Base-by-base conservation (phyloP, 1,140 invertebrate genomes). In the Scaptomyza pallida region DNA sequence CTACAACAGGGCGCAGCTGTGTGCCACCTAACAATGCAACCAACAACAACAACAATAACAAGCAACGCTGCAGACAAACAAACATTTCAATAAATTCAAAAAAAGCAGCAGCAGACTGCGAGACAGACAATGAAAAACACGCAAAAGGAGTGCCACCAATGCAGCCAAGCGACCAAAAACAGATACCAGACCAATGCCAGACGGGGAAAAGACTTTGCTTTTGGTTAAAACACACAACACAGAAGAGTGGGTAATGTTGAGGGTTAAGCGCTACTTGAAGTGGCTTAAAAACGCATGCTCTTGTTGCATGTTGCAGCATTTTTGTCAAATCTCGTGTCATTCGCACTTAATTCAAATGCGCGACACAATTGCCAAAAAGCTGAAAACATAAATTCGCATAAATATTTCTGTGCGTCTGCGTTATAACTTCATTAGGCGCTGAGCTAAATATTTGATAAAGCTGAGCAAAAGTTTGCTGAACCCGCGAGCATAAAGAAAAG, bases 261-360 rank as follows among this genome's bases (percentile, higher is more conserved):
- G 57, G 48, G 47, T 45, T 69, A 69, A 69, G 59, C 50, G 64
- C 80, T 80, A 74, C 62, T 78, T 57, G 63, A 81, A 86, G 83
- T 86, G 82, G 82, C 78, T 88, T 89, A 89, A 89, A 82, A 88
- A 63, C 78, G 80, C 85, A 76, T 78, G 33, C 52, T 35, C 3
- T 23, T 23, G 50, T n/a, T 9, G 45, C 21, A 26, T 23, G 21
- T 5, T n/a, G 37, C 33, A 17, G 59, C 59, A 37, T n/a, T 41
- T 43, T 40, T 35, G 9, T 47, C 76, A 88, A 86, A 89, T 86
- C 81, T 85, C 83, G 73, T 90, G 81, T 90, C 89, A 90, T 90
- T 90, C 88, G 78, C 89, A 90, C 89, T 90, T 90, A 90, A 90
- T 90, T 90, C 89, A 86, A 90, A 89, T 90, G 80, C 89, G 78